Conservation (phyloP, 2,797 vertebrate species). For the Morus bassanus region DNA sequence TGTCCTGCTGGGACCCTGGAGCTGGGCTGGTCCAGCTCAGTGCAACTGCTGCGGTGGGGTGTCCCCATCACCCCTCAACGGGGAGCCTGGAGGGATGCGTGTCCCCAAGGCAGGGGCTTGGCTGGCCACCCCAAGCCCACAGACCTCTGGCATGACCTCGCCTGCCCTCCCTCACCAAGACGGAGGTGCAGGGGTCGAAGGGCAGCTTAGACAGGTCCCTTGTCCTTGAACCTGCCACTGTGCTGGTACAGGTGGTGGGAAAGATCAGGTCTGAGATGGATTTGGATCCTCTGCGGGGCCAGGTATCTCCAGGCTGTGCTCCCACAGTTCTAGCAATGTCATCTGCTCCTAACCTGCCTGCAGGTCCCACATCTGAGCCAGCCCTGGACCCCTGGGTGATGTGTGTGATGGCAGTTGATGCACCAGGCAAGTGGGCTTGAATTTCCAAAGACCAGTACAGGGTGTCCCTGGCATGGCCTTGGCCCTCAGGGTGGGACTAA, state of each 20-base stretch:
- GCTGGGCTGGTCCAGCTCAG: neutral
- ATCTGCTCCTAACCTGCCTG: neutral
- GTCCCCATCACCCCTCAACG: neutral
- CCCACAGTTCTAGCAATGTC: neutral
- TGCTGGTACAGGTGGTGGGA: neutral
- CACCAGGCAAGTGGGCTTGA: neutral
- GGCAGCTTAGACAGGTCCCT: neutral
- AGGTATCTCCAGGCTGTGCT: neutral
- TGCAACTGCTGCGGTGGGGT: neutral
- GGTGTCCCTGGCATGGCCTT: neutral
- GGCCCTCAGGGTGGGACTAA: neutral
- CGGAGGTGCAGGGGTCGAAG: neutral
- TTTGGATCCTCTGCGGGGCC: neutral
- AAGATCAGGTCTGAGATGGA: neutral
- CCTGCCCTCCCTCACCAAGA: neutral
- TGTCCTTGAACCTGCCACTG: neutral
- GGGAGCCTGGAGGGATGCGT: rapidly evolving
- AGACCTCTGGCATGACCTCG: neutral
- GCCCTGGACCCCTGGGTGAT: neutral
- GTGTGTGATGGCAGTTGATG: neutral
- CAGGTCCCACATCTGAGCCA: neutral
- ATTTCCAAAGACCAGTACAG: neutral
- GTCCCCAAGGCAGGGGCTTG: neutral
- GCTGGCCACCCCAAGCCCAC: neutral
- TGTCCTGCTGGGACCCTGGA: neutral